phyloP scores from a whole-genome alignment of 2,113 vertebrate species.

The Lanius ludovicianus region DNA sequence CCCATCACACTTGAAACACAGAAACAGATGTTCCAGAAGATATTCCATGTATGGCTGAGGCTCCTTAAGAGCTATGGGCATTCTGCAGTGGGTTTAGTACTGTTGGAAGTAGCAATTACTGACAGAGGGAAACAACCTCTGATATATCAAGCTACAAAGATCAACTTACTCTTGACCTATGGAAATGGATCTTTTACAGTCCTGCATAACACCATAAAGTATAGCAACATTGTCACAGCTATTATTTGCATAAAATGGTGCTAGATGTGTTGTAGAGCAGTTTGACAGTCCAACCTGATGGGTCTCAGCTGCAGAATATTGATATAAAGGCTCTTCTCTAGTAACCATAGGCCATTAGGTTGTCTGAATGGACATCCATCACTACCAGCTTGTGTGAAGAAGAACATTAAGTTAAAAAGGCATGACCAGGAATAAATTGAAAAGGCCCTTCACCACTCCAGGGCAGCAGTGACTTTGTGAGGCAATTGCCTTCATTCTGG shows the following conservation, averaged over 20 bases:
- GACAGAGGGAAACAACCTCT: background rate
- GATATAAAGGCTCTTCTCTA: constrained; percentile 33
- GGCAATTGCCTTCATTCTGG: background rate
- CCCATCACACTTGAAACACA: background rate
- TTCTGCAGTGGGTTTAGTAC: background rate
- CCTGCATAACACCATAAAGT: background rate
- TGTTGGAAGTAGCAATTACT: background rate
- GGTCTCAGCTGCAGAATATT: constrained; percentile 25
- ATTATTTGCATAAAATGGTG: constrained; percentile 46
- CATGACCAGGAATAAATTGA: constrained; percentile 61
- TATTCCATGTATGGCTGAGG: background rate
- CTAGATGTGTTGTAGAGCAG: background rate
- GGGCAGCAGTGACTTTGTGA: constrained; percentile 28
- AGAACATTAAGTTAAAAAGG: constrained; percentile 64
- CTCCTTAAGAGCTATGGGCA: background rate
- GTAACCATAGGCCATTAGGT: constrained; percentile 55
- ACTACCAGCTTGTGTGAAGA: constrained; percentile 53
- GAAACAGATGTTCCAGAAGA: background rate
- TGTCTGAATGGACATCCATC: constrained; percentile 56
- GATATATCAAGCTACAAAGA: constrained; percentile 19
- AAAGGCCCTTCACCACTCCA: constrained; percentile 24
- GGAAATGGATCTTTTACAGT: constrained; percentile 10
- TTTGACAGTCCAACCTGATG: constrained; percentile 16
- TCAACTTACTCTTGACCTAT: constrained; percentile 39
- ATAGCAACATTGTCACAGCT: background rate